A percentile compares a stretch with the other conserved stretches of the same genome.
phyloP scores from a whole-genome alignment of 2,113 vertebrate genomes.

The Cavia aperea region DNA sequence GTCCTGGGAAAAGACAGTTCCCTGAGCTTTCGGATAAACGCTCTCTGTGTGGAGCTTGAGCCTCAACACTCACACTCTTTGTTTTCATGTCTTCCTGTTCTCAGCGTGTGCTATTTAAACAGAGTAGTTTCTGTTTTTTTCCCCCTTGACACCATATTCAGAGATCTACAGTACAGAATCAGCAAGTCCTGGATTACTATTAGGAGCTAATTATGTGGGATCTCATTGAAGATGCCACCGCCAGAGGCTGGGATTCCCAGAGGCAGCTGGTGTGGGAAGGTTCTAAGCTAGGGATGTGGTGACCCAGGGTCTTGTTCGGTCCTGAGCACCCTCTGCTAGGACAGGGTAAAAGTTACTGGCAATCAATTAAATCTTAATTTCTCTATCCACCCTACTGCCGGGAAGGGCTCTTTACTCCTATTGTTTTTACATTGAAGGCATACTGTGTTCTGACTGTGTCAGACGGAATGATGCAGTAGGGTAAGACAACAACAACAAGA shows the following conservation, averaged over 20 bases:
- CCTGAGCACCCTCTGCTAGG: slow-evolving; percentile 51
- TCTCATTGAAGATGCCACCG: neutral
- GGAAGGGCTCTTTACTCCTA: neutral
- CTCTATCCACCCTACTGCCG: neutral
- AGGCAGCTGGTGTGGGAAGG: neutral
- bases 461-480: neutral
- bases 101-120: slow-evolving; percentile 5
- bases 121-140: slow-evolving; percentile 48
- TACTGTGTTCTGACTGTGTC: neutral
- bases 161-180: neutral
- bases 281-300: slow-evolving; percentile 25
- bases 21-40: neutral
- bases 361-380: neutral
- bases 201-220: slow-evolving; percentile 23
- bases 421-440: slow-evolving; percentile 1
- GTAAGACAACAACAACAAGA: neutral
- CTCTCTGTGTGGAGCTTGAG: neutral
- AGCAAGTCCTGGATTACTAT: neutral
- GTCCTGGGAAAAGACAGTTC: neutral
- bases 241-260: slow-evolving; percentile 26
- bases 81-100: slow-evolving; percentile 30
- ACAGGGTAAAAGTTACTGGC: neutral
- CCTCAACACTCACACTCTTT: neutral
- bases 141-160: neutral
- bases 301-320: neutral